A percentile compares a stretch with the other conserved stretches of the same genome.
These are phyloP conservation scores for Acanthosepion esculentum DNA, from an alignment of 2,888 invertebrate genomes.

Conservation along the genomic window DNA sequence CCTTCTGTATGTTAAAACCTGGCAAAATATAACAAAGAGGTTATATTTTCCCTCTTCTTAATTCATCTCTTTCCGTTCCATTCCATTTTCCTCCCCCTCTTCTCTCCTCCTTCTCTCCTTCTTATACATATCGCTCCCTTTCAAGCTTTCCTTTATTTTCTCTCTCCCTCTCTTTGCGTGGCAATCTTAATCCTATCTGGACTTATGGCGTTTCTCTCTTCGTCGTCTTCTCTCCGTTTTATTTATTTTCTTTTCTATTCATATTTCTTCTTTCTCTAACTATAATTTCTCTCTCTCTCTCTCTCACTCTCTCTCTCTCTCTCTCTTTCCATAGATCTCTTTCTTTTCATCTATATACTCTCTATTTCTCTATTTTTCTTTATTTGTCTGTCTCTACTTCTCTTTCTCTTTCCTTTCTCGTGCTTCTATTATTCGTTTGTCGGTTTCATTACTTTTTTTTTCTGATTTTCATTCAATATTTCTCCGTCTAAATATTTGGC, in stretches of 20 bases:
- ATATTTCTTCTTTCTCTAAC: background rate
- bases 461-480: too few relatives aligned
- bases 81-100: too few relatives aligned
- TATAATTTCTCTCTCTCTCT: too few relatives aligned
- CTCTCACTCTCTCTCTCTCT: background rate
- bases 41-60: background rate
- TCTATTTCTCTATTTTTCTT: background rate
- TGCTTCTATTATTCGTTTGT: too few relatives aligned
- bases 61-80: background rate
- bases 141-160: background rate
- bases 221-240: background rate
- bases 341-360: background rate
- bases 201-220: too few relatives aligned
- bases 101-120: background rate
- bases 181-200: background rate
- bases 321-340: background rate
- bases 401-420: background rate
- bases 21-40: too few relatives aligned
- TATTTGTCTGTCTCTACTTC: background rate
- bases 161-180: too few relatives aligned
- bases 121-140: rapidly evolving
- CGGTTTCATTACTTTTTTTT: rapidly evolving
- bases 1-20: background rate
- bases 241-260: background rate
- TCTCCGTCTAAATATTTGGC: too few relatives aligned